These are phyloP conservation scores for Priocnemis perturbator DNA, from an alignment of 2,888 invertebrate genomes.

Conservation along the genomic window DNA sequence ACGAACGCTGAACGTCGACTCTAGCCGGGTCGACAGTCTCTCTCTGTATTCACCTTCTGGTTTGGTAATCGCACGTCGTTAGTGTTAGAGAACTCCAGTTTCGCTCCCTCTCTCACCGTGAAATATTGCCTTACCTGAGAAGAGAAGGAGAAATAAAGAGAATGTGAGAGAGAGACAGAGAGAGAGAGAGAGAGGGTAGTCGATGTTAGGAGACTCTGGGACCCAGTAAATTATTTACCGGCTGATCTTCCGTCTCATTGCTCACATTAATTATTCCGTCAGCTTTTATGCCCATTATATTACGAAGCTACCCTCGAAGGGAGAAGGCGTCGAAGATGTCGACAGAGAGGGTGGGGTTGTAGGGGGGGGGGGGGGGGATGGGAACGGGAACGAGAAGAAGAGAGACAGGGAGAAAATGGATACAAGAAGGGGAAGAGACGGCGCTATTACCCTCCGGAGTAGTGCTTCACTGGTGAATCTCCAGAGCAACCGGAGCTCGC, in stretches of 20 bases:
- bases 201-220: too few relatives aligned
- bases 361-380: neutral
- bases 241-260: conserved; percentile 38
- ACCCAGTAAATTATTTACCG: conserved; percentile 41
- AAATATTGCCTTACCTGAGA: neutral
- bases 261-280: conserved; percentile 45
- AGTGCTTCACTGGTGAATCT: conserved; percentile 40
- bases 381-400: conserved; percentile 14
- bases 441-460: conserved; percentile 42
- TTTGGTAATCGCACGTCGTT: neutral
- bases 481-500: conserved; percentile 27
- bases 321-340: neutral
- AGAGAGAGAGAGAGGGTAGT: neutral
- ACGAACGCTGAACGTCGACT: too few relatives aligned
- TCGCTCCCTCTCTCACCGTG: too few relatives aligned
- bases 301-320: conserved; percentile 13
- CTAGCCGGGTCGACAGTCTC: neutral
- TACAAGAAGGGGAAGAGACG: conserved; percentile 33
- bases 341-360: neutral
- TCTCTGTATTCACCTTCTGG: neutral
- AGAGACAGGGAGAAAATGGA: conserved; percentile 19
- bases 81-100: neutral
- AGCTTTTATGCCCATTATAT: conserved; percentile 38
- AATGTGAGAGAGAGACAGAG: neutral
- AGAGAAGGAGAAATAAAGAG: too few relatives aligned